A percentile compares a stretch with the other conserved stretches of the same genome.
These are phyloP conservation scores for Hybos culiciformis DNA, from an alignment of 2,888 invertebrate genomes.

Conservation along the genomic window DNA sequence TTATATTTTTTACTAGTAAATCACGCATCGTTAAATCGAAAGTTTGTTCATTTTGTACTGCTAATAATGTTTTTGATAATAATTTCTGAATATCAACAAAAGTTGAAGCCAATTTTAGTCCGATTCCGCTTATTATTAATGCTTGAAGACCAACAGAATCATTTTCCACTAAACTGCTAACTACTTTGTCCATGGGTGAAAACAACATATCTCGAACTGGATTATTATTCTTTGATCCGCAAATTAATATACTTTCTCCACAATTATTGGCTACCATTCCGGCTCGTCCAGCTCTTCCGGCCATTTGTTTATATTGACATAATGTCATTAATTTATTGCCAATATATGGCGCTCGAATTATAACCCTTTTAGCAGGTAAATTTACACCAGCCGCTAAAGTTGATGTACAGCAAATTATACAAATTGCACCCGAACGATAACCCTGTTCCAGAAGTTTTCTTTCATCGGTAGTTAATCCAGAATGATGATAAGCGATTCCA, in stretches of 20 bases:
- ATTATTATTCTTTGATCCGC: slow-evolving; percentile 44
- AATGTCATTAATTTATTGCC: slow-evolving; percentile 59
- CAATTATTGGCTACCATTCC: slow-evolving; percentile 61
- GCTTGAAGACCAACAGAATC: slow-evolving; percentile 42
- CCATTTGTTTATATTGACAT: slow-evolving; percentile 89
- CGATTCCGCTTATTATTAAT: slow-evolving; percentile 54
- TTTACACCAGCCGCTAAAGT: slow-evolving; percentile 97
- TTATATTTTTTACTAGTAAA: too few relatives aligned
- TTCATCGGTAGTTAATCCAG: slow-evolving; percentile 80
- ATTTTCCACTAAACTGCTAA: slow-evolving; percentile 42
- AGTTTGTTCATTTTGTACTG: slow-evolving; percentile 44
- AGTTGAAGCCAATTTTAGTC: slow-evolving; percentile 46
- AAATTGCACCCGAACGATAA: slow-evolving; percentile 68
- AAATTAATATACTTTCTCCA: slow-evolving; percentile 81
- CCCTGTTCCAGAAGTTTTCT: slow-evolving; percentile 70
- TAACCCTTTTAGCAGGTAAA: slow-evolving; percentile 81
- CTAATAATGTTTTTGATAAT: slow-evolving; percentile 46
- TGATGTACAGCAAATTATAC: slow-evolving; percentile 86
- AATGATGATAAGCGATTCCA: slow-evolving; percentile 91
- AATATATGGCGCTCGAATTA: slow-evolving; percentile 72
- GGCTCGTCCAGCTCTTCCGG: slow-evolving; percentile 84
- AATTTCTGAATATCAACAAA: slow-evolving; percentile 41
- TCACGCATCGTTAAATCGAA: too few relatives aligned
- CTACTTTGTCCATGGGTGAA: slow-evolving; percentile 53
- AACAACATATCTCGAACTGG: slow-evolving; percentile 44